Conservation (phyloP, 2,888 invertebrate genomes). For the Limenitis camilla region DNA sequence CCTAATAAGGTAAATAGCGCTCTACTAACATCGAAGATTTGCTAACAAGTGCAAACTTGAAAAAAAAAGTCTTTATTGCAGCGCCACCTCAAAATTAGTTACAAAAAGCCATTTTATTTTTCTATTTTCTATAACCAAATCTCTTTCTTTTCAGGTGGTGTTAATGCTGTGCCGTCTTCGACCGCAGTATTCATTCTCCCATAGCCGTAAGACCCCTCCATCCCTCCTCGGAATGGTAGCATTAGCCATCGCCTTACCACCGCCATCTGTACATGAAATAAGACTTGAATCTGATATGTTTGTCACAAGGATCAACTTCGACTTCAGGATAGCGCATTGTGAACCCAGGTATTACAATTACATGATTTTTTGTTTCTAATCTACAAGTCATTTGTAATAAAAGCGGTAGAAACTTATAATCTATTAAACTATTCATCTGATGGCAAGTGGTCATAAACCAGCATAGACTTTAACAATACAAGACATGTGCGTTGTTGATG, state of each 20-base stretch:
- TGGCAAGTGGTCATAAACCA: too few species aligned
- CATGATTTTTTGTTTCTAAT: not conserved
- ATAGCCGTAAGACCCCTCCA: slow-evolving; percentile 90
- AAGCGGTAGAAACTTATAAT: too few species aligned
- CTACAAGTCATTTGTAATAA: not conserved
- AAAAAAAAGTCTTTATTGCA: too few species aligned
- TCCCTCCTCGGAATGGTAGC: slow-evolving; percentile 95
- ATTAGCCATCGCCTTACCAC: slow-evolving; percentile 95
- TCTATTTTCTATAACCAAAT: slow-evolving; percentile 14
- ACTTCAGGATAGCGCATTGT: slow-evolving; percentile 97
- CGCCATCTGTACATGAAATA: slow-evolving; percentile 97
- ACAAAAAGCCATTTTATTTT: too few species aligned
- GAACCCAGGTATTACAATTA: slow-evolving; percentile 86
- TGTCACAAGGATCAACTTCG: slow-evolving; percentile 95
- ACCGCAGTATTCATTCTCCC: slow-evolving; percentile 94
- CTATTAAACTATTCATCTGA: too few species aligned
- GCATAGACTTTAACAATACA: too few species aligned
- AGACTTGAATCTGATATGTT: slow-evolving; percentile 96
- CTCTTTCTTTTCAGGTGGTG: slow-evolving; percentile 84
- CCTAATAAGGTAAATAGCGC: too few species aligned
- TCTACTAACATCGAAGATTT: too few species aligned
- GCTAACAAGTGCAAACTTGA: too few species aligned
- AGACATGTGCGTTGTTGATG: too few species aligned
- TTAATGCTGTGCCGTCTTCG: slow-evolving; percentile 92
- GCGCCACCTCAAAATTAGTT: too few species aligned